Base-by-base conservation (phyloP, 35 echinoderm and acorn worm species). In the Anneissia japonica region DNA sequence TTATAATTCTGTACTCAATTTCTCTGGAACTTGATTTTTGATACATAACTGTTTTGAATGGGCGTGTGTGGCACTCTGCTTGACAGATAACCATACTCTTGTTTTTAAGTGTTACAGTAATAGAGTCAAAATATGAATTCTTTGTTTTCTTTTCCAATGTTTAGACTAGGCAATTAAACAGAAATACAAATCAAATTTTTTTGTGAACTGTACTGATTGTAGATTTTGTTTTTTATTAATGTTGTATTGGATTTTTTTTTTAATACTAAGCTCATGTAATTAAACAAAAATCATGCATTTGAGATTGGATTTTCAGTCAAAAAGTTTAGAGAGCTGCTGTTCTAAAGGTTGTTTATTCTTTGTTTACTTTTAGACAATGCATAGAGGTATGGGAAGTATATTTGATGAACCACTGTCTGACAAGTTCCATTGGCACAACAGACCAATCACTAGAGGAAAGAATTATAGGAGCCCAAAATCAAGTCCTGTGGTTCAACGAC, bases 361-460 rank as follows among this genome's bases (percentile, higher is more conserved):
- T 37, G 31, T 32, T 75, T 85, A 35, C 14, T 86, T 77, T 77
- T 36, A 39, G 26, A 86, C 36, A 38, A 86, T 86, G 84, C 34
- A 77, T 30, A 46, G 74, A 38, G 72, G 38, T 74, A 38, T 32
- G 38, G 51, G 0, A 19, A 19, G 29, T 73, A 36, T 38, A 35
- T 75, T 30, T 39, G 34, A 19, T 0, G 35, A 56, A 73, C 72
- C 30, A n/a, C 29, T 51, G 30, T 75, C 84, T 30, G 76, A 86
- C 35, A 29, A 43, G 34, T 86, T 76, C 37, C 76, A 76, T 75
- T 86, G 84, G 84, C 72, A 86, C 37, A 75, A 86, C 30, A 21
- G 84, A 9, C 84, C 84, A 26, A 75, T 86, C 0, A 35, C 74
- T 7, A 46, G 74, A 31, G 38, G 37, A n/a, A 73, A 86, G 40